These are phyloP conservation scores for Augochlorella aurata DNA, from an alignment of 2,888 invertebrate species.

Conservation along the genomic window DNA sequence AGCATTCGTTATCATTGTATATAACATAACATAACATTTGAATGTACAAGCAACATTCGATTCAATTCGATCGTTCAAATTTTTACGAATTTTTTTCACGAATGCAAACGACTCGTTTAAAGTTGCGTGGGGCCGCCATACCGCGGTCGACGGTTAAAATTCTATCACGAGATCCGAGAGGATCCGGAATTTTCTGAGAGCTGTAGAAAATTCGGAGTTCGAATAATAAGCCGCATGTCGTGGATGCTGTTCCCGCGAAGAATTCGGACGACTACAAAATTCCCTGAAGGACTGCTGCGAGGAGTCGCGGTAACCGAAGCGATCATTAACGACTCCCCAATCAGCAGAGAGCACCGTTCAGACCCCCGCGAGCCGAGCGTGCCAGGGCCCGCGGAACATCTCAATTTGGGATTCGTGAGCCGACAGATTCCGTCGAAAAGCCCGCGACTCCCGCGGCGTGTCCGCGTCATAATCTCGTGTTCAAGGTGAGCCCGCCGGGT, in stretches of 20 bases:
- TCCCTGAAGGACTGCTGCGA: neutral
- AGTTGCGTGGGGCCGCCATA: no score
- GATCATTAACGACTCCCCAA: neutral
- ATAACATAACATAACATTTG: no score
- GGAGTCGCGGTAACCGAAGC: neutral
- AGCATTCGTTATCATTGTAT: no score
- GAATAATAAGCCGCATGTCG: no score
- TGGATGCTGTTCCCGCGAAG: neutral
- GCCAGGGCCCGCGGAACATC: neutral
- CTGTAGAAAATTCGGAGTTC: no score
- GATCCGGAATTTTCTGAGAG: no score
- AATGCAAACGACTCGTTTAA: no score
- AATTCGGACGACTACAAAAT: neutral
- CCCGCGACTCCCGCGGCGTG: constrained; percentile 18
- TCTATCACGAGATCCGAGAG: no score
- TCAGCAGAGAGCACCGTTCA: neutral
- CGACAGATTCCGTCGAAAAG: neutral
- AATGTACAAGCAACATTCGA: no score
- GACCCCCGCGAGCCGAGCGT: neutral
- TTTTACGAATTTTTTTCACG: no score
- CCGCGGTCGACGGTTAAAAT: no score
- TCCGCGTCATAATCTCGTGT: constrained; percentile 20
- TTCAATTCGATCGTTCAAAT: no score
- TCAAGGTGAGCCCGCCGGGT: neutral
- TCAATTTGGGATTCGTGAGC: neutral